These are phyloP conservation scores for Camelus bactrianus DNA, from an alignment of 2,113 vertebrate species.

Conservation along the genomic window DNA sequence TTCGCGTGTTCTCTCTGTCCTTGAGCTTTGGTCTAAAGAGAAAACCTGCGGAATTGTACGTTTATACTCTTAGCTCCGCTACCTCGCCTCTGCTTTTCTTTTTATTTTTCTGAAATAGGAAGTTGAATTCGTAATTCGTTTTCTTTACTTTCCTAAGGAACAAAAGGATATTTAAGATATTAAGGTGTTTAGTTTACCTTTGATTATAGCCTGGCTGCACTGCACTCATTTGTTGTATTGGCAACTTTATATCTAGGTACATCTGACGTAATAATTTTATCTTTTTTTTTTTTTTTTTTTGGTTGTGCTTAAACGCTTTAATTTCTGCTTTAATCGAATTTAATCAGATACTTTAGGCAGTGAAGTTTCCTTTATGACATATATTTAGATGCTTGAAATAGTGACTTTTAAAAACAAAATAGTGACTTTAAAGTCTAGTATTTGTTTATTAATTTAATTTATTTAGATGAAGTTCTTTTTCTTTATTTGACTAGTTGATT, in stretches of 20 bases:
- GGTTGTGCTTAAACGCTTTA: not conserved
- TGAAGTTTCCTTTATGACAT: not conserved
- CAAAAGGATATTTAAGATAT: not conserved
- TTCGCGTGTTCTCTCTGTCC: not conserved
- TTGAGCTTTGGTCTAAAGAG: no score
- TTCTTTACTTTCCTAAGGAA: not conserved
- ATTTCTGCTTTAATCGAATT: constrained; percentile 25
- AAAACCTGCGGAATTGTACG: no score
- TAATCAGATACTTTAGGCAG: not conserved
- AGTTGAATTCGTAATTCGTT: not conserved
- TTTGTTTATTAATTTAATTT: constrained; percentile 32
- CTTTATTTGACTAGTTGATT: not conserved
- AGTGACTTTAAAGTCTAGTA: not conserved
- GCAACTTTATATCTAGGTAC: not conserved
- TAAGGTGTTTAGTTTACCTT: not conserved
- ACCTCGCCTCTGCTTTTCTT: not conserved
- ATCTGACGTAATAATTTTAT: not conserved
- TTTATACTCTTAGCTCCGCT: not conserved
- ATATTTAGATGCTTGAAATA: constrained; percentile 30
- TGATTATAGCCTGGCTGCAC: not conserved
- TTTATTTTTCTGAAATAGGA: not conserved
- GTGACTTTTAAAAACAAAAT: not conserved
- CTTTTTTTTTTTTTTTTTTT: not conserved
- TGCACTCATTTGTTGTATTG: not conserved
- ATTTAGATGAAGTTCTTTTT: not conserved